Percentiles rank a stretch among this genome's conserved stretches.
Conservation (phyloP, 2,888 invertebrate genomes). For the Cacoxenus indagator region DNA sequence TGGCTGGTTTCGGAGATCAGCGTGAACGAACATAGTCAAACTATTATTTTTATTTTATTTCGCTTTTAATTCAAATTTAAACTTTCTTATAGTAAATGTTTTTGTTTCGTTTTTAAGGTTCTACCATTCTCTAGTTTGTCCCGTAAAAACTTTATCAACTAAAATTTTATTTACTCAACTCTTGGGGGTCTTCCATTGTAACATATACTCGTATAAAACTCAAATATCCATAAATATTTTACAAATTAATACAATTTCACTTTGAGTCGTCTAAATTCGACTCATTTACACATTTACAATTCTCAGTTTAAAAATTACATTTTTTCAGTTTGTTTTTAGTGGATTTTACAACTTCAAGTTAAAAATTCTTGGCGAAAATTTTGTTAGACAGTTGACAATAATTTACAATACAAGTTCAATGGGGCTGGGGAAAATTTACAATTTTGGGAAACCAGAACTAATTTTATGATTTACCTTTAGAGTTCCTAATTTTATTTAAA, state of each 20-base stretch:
- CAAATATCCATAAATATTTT: conserved; percentile 47
- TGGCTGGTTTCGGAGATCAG: no score
- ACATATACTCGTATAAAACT: conserved; percentile 44
- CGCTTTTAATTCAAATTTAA: not conserved
- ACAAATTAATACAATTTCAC: conserved; percentile 48
- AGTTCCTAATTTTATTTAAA: conserved; percentile 10
- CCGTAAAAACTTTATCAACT: conserved; percentile 50
- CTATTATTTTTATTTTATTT: not conserved
- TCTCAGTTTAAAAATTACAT: not conserved
- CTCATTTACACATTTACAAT: not conserved
- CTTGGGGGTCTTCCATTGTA: conserved; percentile 33
- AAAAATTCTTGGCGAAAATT: not conserved
- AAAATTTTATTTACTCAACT: not conserved
- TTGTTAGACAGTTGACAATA: no score
- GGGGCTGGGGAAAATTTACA: not conserved
- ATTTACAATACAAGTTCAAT: not conserved
- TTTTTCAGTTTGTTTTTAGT: conserved; percentile 16
- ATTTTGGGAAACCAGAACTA: conserved; percentile 8
- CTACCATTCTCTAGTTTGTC: not conserved
- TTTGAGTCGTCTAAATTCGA: conserved; percentile 33
- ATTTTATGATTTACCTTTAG: conserved; percentile 45
- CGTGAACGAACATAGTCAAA: no score
- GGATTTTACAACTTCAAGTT: conserved; percentile 15
- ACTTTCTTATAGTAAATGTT: conserved; percentile 41
- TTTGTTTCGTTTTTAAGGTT: conserved; percentile 41